phyloP scores from a whole-genome alignment of 2,113 vertebrate genomes.

The Crotalus tigris region DNA sequence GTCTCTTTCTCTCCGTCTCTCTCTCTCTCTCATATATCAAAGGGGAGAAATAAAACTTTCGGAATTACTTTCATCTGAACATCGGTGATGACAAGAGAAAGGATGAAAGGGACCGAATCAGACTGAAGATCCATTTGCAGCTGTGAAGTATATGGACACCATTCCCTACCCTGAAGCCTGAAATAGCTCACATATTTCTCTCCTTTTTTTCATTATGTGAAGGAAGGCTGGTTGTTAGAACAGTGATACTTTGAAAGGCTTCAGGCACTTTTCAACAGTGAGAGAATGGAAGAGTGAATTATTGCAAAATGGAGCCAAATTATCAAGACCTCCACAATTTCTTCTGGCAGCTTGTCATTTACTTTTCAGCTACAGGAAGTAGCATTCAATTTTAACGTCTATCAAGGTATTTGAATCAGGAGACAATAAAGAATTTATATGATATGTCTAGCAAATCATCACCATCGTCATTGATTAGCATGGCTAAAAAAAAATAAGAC shows the following conservation, averaged over 20 bases:
- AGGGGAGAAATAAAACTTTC: not conserved
- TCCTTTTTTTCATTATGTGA: not conserved
- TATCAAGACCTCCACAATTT: not conserved
- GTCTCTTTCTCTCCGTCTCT: too few species aligned
- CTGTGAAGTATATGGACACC: not conserved
- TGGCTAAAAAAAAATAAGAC: conserved; percentile 4
- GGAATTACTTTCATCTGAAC: not conserved
- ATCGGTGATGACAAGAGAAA: not conserved
- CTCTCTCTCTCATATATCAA: not conserved
- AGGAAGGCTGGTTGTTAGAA: not conserved
- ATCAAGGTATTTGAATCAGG: not conserved
- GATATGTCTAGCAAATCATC: not conserved
- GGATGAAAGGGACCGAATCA: not conserved
- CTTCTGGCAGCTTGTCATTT: not conserved
- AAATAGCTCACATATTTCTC: not conserved
- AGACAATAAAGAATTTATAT: not conserved
- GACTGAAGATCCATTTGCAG: not conserved
- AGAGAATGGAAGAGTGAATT: not conserved
- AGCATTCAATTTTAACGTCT: not conserved
- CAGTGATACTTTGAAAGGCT: not conserved
- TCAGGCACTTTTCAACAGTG: not conserved
- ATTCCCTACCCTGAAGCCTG: not conserved
- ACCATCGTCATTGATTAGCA: not conserved
- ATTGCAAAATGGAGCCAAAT: not conserved
- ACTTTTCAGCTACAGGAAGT: not conserved